These are phyloP conservation scores for Alectura lathami DNA, from an alignment of 2,113 vertebrate species.

Conservation along the genomic window DNA sequence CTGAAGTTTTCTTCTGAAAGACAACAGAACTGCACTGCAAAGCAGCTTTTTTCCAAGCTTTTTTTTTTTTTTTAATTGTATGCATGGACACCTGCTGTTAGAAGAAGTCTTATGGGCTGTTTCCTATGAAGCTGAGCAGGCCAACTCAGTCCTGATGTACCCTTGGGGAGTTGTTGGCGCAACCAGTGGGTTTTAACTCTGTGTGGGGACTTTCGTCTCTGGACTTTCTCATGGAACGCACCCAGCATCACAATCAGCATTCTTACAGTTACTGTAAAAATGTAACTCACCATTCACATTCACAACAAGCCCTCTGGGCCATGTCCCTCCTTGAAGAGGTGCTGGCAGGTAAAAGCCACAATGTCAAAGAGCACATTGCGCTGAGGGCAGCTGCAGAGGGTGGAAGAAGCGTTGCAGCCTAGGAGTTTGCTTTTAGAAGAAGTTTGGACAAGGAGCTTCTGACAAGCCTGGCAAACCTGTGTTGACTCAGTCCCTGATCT, in stretches of 20 bases:
- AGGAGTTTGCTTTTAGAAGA: neutral
- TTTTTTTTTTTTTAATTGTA: neutral
- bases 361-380: neutral
- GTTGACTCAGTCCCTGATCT: neutral
- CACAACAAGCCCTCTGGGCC: neutral
- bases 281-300: neutral
- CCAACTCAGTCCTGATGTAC: fast-evolving
- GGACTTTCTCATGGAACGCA: neutral
- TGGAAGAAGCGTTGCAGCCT: neutral
- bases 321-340: neutral
- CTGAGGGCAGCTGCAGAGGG: neutral
- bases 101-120: fast-evolving
- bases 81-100: neutral
- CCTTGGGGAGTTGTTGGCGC: fast-evolving
- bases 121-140: neutral
- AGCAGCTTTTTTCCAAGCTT: neutral
- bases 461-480: neutral
- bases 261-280: neutral
- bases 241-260: neutral
- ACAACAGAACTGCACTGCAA: neutral
- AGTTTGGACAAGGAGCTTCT: neutral
- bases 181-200: fast-evolving
- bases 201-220: neutral
- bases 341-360: neutral
- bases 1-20: neutral